Base-by-base conservation (phyloP, 1,140 invertebrate genomes). In the Battus philenor region DNA sequence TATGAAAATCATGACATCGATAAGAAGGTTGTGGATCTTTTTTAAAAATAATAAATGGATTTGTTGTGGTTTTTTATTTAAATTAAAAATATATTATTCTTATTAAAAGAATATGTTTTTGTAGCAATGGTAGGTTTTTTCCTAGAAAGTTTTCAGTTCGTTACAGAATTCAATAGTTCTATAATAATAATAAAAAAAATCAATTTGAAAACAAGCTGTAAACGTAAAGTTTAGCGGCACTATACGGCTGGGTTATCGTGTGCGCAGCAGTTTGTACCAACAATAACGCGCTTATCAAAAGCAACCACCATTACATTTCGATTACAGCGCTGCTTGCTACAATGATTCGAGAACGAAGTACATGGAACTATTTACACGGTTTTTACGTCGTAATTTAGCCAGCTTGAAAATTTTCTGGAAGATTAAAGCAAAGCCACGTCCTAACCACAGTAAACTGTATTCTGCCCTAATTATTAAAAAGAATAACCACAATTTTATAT, bases 201-300 rank as follows among this genome's bases (percentile, higher is more conserved):
- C 39, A 43, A 57, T 65, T 60, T 57, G 44, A 47, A 56, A 66
- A 54, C 51, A 61, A 27, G 50, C 44, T 47, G 44, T 57, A 61
- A 54, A 60, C 44, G 41, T 50, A 44, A 31, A 44, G 32, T 50
- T 44, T 44, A 13, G 27, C 48, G 20, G 48, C 26, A 6, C 16
- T 31, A 34, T 44, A 50, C 10, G 12, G 32, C 4, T 44, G 32
- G 27, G 36, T 39, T 48, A 48, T 48, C 46, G 46, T 33, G 6
- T 10, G 29, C 27, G 5, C 11, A 46, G 36, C 29, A 15, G 20
- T 26, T 34, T 33, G 38, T 17, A 27, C 11, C 31, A 50, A 50
- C 47, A 50, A 50, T 38, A 44, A 50, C 39, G 33, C 10, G 31
- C 39, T 50, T 50, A 50, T 50, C 48, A 44, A 29, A 31, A 8